Percentiles rank a stretch among this genome's conserved stretches.
Evolutionary conservation across 2,888 invertebrate species (phyloP).

Genomic region (Xylocampa areola): DNA sequence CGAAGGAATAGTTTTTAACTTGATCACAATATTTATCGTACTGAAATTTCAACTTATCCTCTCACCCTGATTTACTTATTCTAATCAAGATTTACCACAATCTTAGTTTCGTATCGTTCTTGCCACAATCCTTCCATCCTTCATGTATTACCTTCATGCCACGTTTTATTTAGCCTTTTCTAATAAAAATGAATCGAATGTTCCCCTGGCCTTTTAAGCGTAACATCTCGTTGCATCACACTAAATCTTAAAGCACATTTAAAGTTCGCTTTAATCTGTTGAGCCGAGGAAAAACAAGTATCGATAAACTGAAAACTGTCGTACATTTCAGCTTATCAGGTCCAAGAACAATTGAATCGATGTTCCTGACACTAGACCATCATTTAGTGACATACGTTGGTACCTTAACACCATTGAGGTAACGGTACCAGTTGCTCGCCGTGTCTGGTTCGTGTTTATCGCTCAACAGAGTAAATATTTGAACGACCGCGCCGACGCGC

Average conservation of each 20-base stretch:
- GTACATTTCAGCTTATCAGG: conserved; percentile 8
- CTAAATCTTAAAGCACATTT: background rate
- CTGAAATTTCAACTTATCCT: no score
- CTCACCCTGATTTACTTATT: no score
- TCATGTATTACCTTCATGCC: no score
- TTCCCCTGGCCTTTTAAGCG: no score
- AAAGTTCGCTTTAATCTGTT: background rate
- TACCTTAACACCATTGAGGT: conserved; percentile 43
- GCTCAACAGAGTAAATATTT: conserved; percentile 58
- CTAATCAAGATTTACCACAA: no score
- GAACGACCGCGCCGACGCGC: conserved; percentile 41
- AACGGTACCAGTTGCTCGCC: conserved; percentile 44
- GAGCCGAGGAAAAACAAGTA: conserved; percentile 32
- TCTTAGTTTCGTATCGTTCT: no score
- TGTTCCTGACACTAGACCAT: conserved; percentile 33
- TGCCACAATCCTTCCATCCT: no score
- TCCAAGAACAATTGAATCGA: conserved; percentile 41
- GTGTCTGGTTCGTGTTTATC: conserved; percentile 57
- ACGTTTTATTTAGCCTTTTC: no score
- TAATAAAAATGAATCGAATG: no score
- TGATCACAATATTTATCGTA: no score
- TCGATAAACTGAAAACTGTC: conserved; percentile 28
- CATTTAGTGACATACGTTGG: conserved; percentile 51
- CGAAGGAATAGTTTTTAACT: no score
- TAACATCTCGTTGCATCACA: no score